phyloP scores from a whole-genome alignment of 2,888 invertebrate genomes.

The Heteromyza rotundicornis region DNA sequence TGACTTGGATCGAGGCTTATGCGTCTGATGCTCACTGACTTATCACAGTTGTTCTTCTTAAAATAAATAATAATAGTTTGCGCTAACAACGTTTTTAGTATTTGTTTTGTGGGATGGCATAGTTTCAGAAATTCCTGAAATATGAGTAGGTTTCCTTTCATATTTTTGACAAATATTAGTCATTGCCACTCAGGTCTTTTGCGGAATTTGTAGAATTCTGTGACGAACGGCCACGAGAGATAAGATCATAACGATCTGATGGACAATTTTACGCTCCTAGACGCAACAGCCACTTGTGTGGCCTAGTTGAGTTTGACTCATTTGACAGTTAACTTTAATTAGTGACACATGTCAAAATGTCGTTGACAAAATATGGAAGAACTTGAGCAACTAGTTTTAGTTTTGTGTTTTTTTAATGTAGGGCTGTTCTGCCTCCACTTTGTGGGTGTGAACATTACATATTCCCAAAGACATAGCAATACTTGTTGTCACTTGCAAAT shows the following conservation, averaged over 20 bases:
- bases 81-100: no score
- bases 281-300: background rate
- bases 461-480: no score
- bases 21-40: conserved; percentile 31
- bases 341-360: background rate
- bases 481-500: background rate
- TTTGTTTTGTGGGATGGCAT: conserved; percentile 31
- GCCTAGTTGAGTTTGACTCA: background rate
- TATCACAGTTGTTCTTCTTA: conserved; percentile 41
- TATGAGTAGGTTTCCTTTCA: no score
- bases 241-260: background rate
- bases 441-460: background rate
- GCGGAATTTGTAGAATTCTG: conserved; percentile 1
- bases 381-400: no score
- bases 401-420: no score
- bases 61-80: no score
- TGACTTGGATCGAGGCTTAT: conserved; percentile 23
- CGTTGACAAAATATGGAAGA: background rate
- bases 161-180: background rate
- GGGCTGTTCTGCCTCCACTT: background rate
- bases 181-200: background rate
- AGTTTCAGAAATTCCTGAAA: conserved; percentile 45
- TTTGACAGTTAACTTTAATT: background rate
- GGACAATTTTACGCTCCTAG: background rate
- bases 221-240: background rate